Evolutionary conservation across 2,113 vertebrate species (phyloP), one percentile per base, ranked within the genome.

Genomic region (Passer domesticus): DNA sequence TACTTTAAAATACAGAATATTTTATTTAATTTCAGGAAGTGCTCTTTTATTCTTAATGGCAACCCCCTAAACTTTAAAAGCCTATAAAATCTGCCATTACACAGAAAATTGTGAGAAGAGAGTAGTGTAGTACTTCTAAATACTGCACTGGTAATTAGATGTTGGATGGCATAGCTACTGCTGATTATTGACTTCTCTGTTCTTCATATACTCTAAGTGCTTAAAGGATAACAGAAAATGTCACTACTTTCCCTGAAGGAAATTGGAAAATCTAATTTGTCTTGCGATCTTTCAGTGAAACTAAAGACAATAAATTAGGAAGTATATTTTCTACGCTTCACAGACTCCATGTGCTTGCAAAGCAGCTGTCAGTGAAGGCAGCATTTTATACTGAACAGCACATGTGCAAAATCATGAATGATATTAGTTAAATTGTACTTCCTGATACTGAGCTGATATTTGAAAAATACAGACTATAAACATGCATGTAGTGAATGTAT

Each of bases 191-290:
- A 94, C 94, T 96, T 90, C 66, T 79, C 89, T 75, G 39, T 83
- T 95, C 89, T 95, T 95, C 91, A 86, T 92, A 41, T 69, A 88
- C 59, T 86, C 64, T 50, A 81, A 92, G 56, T 88, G 41, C 78
- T 92, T 84, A 87, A 93, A 87, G 52, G 49, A 90, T 73, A 91
- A 94, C 68, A 90, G 82, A 91, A 89, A 95, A 94, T 95, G 89
- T 95, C 91, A 92, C 52, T 95, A 35, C 82, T 88, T 83, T 80
- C 81, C 74, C 89, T 94, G 80, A 94, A 93, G 89, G 84, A 82
- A 96, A 90, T 56, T 90, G 58, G 37, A 92, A 96, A 97, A 95
- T 91, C 62, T 88, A 84, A 97, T 97, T 90, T 95, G 53, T 94
- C 47, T 84, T 68, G 62, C 0, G 0, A 47, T 84, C 73, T 95